Evolutionary conservation across 2,113 vertebrate genomes (phyloP).

Genomic region (Anoplopoma fimbria): DNA sequence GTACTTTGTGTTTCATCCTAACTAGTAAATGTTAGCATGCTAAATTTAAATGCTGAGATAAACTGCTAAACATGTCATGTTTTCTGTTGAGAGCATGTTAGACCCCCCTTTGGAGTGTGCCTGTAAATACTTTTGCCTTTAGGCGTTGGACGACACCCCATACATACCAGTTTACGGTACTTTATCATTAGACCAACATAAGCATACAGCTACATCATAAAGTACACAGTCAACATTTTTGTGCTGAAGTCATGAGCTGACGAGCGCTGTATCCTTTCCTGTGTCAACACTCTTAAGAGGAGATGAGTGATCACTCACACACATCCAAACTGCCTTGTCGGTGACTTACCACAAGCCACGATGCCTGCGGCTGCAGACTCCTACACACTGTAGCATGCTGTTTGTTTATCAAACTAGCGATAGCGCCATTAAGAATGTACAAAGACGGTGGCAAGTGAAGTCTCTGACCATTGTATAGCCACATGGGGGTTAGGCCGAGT

Average conservation of each 20-base stretch:
- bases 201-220: not conserved
- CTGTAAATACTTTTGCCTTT: not conserved
- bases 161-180: not conserved
- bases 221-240: slow-evolving; percentile 15
- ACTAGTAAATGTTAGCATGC: too few relatives aligned
- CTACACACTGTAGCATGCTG: not conserved
- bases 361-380: slow-evolving; percentile 20
- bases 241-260: slow-evolving; percentile 25
- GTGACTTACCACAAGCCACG: slow-evolving; percentile 28
- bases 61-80: too few relatives aligned
- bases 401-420: too few relatives aligned
- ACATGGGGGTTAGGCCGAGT: slow-evolving; percentile 1
- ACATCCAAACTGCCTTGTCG: slow-evolving; percentile 27
- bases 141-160: not conserved
- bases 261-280: slow-evolving; percentile 6
- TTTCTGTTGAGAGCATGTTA: too few relatives aligned
- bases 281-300: slow-evolving; percentile 38
- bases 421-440: too few relatives aligned
- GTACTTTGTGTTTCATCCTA: too few relatives aligned
- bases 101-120: not conserved
- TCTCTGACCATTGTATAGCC: not conserved
- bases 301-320: slow-evolving; percentile 18
- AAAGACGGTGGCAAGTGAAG: slow-evolving; percentile 7
- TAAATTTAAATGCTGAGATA: too few relatives aligned
- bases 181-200: not conserved